Conservation (phyloP, 2,797 vertebrate species). For the Jordanella pulchra region DNA sequence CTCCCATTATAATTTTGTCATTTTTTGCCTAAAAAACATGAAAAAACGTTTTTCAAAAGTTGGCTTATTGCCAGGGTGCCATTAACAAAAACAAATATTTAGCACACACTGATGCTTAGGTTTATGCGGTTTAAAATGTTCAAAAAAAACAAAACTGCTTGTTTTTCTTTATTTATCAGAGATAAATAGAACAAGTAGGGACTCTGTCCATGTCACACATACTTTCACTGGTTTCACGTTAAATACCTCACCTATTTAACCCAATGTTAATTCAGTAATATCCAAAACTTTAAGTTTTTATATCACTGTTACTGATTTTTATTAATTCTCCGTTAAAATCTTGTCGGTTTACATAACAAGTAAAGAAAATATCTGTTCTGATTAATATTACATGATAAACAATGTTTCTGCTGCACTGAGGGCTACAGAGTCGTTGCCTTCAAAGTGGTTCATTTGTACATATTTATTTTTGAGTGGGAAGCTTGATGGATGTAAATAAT, state of each 20-base stretch:
- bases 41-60: too few relatives aligned
- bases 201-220: conserved; percentile 3
- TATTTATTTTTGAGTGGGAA: conserved; percentile 63
- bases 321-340: background rate
- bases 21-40: background rate
- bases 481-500: conserved; percentile 72
- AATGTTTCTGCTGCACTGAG: conserved; percentile 62
- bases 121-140: background rate
- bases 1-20: background rate
- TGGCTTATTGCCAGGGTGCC: conserved; percentile 30
- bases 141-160: background rate
- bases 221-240: conserved; percentile 34
- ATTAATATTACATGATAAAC: conserved; percentile 12
- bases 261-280: conserved; percentile 14
- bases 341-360: background rate
- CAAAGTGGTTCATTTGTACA: conserved; percentile 52
- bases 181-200: conserved; percentile 11
- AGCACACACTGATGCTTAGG: too few relatives aligned
- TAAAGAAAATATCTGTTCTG: conserved; percentile 26
- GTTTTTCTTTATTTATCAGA: background rate
- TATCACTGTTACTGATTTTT: background rate
- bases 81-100: conserved; percentile 2
- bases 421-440: conserved; percentile 42
- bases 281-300: conserved; percentile 13
- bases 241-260: conserved; percentile 64